Conservation (phyloP, 1,140 invertebrate genomes). For the Cheumatopsyche charites region DNA sequence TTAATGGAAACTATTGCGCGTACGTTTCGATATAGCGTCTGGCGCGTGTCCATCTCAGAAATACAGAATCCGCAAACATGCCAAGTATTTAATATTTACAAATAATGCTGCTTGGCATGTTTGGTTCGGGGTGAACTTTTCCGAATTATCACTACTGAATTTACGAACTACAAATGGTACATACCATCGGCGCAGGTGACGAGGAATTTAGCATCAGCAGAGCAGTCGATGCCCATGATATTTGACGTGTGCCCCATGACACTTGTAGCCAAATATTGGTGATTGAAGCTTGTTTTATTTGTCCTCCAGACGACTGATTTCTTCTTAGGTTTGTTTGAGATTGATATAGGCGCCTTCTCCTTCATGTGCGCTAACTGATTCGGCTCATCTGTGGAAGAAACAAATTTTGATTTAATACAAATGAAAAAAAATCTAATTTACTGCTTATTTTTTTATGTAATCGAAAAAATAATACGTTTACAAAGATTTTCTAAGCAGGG, state of each 20-base stretch:
- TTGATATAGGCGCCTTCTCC: conserved; percentile 26
- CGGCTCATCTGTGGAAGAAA: conserved; percentile 38
- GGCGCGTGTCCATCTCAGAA: conserved; percentile 8
- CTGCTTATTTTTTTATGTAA: no score
- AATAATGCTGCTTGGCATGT: conserved; percentile 16
- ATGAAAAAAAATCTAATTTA: not conserved
- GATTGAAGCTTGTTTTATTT: conserved; percentile 57
- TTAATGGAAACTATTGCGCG: no score
- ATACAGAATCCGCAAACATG: conserved; percentile 4
- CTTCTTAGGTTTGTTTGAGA: conserved; percentile 7
- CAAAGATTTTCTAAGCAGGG: not conserved
- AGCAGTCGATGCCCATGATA: conserved; percentile 80
- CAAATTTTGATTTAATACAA: conserved; percentile 4
- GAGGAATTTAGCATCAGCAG: conserved; percentile 82
- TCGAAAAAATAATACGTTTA: not conserved
- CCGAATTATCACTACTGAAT: no score
- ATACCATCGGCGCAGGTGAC: conserved; percentile 83
- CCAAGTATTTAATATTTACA: conserved; percentile 29
- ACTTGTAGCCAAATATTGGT: conserved; percentile 77
- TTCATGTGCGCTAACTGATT: conserved; percentile 23
- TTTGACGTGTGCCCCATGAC: conserved; percentile 78
- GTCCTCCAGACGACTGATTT: conserved; percentile 36
- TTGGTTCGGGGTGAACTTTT: not conserved
- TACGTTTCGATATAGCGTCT: not conserved
- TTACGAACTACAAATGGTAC: conserved; percentile 48